Evolutionary conservation across 2,888 invertebrate genomes (phyloP), one percentile per base, ranked within the genome.

Genomic region (Apotomis betuletana): DNA sequence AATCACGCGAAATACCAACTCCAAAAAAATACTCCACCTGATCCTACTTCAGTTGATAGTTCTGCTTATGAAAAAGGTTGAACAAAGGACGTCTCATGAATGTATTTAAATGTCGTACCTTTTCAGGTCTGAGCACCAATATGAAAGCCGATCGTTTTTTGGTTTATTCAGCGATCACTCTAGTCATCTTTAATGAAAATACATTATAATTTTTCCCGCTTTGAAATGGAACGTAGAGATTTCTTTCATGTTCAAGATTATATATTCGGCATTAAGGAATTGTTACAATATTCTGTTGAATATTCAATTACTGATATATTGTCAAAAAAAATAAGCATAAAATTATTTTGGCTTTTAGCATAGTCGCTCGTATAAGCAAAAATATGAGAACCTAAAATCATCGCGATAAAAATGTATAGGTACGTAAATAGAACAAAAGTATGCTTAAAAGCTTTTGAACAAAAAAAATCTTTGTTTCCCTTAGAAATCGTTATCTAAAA

Each of bases 1-100:
- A 27, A 27, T 27, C 27, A 27, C 27, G 27, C 27, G 27, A 27
- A 27, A 27, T 27, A 27, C 27, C 27, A 27, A 27, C 27, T n/a
- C n/a, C n/a, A n/a, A n/a, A n/a, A n/a, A n/a, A n/a, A 27, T 27
- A 27, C 27, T 27, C 27, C 27, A 27, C 27, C 27, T 27, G 41
- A 6, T 68, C 54, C 60, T 13, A 58, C 51, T 61, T 13, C 13
- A 13, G 12, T 61, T 61, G 44, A 61, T 61, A 61, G 46, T 46
- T 27, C 27, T 27, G 27, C 27, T 68, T 60, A 54, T 36, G 36
- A 54, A 60, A 27, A 61, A 61, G 38, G 10, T 10, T 8, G 49
- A 63, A 5, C 36, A 49, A 5, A 6, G 12, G 9, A 57, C n/a
- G 38, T 36, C 9, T 6, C 13, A 2, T n/a, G 57, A 12, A 38